phyloP scores from a whole-genome alignment of 2,888 invertebrate genomes.

The Meteorus colon region DNA sequence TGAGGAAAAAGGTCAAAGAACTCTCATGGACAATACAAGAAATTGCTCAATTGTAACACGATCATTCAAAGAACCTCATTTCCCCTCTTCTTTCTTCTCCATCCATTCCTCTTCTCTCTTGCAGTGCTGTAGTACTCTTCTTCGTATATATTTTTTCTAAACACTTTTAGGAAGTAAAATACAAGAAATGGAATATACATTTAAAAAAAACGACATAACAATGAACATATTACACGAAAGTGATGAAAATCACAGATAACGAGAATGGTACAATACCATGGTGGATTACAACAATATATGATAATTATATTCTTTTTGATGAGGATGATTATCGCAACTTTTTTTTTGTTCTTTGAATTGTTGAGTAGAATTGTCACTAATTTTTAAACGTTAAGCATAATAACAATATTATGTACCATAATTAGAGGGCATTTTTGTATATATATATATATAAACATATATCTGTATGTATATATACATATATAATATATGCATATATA shows the following conservation, averaged over 20 bases:
- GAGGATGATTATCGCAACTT: slow-evolving; percentile 18
- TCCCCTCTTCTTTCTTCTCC: slow-evolving; percentile 39
- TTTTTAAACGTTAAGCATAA: slow-evolving; percentile 49
- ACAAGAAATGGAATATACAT: slow-evolving; percentile 29
- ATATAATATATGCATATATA: slow-evolving; percentile 26
- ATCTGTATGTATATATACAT: slow-evolving; percentile 32
- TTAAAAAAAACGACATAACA: slow-evolving; percentile 33
- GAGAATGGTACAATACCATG: slow-evolving; percentile 47
- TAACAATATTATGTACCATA: slow-evolving; percentile 48
- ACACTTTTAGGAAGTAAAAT: slow-evolving; percentile 61
- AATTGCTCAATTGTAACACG: slow-evolving; percentile 66
- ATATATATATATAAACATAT: slow-evolving; percentile 25
- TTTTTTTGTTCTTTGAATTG: slow-evolving; percentile 43
- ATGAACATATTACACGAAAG: slow-evolving; percentile 55
- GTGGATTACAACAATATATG: slow-evolving; percentile 39
- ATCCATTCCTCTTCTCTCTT: slow-evolving; percentile 35
- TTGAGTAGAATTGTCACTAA: slow-evolving; percentile 47
- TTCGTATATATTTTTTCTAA: slow-evolving; percentile 52
- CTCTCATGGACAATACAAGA: slow-evolving; percentile 61
- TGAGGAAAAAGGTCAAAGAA: slow-evolving; percentile 40
- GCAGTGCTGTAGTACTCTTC: slow-evolving; percentile 44
- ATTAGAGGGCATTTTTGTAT: slow-evolving; percentile 46
- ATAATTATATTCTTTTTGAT: slow-evolving; percentile 23
- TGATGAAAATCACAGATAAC: slow-evolving; percentile 30
- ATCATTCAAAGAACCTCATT: slow-evolving; percentile 32